Evolutionary conservation across 2,888 invertebrate species (phyloP).

Genomic region (Mycalesis mineus): DNA sequence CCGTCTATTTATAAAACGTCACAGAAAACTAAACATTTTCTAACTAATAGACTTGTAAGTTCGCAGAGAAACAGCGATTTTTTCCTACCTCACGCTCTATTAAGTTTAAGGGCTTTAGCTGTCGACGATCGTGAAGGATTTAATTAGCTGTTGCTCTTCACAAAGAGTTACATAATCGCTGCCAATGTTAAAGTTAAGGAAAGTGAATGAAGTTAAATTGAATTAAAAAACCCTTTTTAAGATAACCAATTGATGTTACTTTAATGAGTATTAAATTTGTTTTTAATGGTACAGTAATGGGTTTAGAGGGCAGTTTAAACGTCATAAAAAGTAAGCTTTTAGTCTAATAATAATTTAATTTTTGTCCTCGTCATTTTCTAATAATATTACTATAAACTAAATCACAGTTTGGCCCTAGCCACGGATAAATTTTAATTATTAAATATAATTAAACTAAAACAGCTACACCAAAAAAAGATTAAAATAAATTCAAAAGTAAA

Average conservation of each 20-base stretch:
- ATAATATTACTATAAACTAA: too few species aligned
- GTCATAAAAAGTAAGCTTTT: too few species aligned
- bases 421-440: too few species aligned
- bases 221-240: background rate
- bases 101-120: background rate
- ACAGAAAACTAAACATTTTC: conserved; percentile 8
- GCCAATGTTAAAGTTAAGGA: background rate
- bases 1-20: background rate
- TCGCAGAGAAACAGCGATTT: background rate
- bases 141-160: background rate
- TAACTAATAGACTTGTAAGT: conserved; percentile 6
- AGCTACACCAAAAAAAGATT: too few species aligned
- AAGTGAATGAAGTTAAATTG: background rate
- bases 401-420: too few species aligned
- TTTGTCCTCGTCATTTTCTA: too few species aligned
- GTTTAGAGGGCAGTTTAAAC: too few species aligned
- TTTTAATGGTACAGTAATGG: too few species aligned
- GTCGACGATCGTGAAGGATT: background rate
- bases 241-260: background rate
- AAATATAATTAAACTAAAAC: too few species aligned
- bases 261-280: too few species aligned
- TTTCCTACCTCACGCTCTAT: conserved; percentile 3
- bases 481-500: background rate
- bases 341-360: too few species aligned
- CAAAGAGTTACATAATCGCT: background rate